A percentile compares a stretch with the other conserved stretches of the same genome.
Conservation (phyloP, 1,140 invertebrate genomes). For the Calephelis nemesis region DNA sequence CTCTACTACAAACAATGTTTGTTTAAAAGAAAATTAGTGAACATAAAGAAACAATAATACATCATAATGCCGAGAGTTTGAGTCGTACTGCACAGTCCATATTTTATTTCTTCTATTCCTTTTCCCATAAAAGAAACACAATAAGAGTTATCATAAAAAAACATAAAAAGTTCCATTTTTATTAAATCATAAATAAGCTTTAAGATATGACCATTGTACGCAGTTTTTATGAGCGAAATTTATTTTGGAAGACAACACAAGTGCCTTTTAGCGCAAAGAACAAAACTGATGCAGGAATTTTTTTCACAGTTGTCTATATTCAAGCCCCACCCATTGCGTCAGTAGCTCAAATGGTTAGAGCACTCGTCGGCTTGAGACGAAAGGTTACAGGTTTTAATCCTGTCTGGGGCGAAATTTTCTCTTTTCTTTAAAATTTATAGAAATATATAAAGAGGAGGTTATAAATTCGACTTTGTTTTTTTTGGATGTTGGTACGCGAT, state of each 20-base stretch:
- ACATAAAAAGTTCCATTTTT: constrained; percentile 14
- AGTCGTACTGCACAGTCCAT: neutral
- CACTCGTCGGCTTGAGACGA: no score
- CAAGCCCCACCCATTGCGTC: no score
- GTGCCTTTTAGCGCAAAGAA: neutral
- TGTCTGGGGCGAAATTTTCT: no score
- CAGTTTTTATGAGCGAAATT: constrained; percentile 12
- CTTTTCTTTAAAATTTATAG: no score
- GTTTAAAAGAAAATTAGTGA: no score
- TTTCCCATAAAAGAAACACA: constrained; percentile 13
- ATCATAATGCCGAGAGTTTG: neutral
- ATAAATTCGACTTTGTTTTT: no score
- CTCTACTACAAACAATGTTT: no score
- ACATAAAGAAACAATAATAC: neutral
- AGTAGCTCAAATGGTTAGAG: no score
- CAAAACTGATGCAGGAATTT: neutral
- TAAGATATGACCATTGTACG: constrained; percentile 10
- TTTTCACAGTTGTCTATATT: no score
- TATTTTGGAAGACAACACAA: constrained; percentile 4
- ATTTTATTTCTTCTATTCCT: neutral
- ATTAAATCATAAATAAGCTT: constrained; percentile 14
- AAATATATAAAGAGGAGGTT: no score
- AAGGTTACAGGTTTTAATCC: no score
- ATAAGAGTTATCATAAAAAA: constrained; percentile 6
- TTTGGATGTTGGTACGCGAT: no score